Percentiles rank a stretch among this genome's conserved stretches.
These are phyloP conservation scores for Triplophysa yarkandensis DNA, from an alignment of 2,797 vertebrate species.

Conservation along the genomic window DNA sequence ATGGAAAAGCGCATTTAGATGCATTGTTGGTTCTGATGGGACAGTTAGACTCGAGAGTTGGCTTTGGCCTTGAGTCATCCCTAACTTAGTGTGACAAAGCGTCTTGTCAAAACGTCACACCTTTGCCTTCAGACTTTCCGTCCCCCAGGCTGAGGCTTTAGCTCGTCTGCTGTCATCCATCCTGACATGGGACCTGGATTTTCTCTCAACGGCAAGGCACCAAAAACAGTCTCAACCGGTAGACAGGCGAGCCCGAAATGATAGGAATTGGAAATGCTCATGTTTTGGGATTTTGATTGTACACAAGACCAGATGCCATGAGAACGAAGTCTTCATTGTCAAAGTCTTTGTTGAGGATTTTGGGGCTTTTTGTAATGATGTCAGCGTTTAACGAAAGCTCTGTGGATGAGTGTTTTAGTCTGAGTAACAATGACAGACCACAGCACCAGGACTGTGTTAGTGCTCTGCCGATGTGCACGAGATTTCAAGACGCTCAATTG, in stretches of 20 bases:
- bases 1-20: conserved; percentile 24
- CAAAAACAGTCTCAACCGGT: conserved; percentile 17
- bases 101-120: conserved; percentile 48
- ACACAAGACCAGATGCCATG: conserved; percentile 7
- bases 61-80: conserved; percentile 28
- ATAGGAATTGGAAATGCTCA: background rate
- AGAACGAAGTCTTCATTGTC: background rate
- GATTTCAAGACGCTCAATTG: background rate
- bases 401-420: conserved; percentile 11
- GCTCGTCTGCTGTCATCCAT: conserved; percentile 48
- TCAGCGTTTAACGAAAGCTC: conserved; percentile 15
- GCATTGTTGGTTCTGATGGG: conserved; percentile 16
- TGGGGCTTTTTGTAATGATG: conserved; percentile 21
- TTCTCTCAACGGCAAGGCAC: background rate
- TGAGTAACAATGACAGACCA: conserved; percentile 15
- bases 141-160: conserved; percentile 43
- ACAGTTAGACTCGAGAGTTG: conserved; percentile 5
- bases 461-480: background rate
- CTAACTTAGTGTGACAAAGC: conserved; percentile 42
- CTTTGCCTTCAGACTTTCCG: conserved; percentile 33
- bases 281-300: conserved; percentile 19
- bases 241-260: conserved; percentile 2
- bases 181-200: conserved; percentile 31
- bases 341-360: conserved; percentile 27
- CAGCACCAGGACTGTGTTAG: background rate